phyloP scores from a whole-genome alignment of 2,888 invertebrate species.

The Syrphus vitripennis region DNA sequence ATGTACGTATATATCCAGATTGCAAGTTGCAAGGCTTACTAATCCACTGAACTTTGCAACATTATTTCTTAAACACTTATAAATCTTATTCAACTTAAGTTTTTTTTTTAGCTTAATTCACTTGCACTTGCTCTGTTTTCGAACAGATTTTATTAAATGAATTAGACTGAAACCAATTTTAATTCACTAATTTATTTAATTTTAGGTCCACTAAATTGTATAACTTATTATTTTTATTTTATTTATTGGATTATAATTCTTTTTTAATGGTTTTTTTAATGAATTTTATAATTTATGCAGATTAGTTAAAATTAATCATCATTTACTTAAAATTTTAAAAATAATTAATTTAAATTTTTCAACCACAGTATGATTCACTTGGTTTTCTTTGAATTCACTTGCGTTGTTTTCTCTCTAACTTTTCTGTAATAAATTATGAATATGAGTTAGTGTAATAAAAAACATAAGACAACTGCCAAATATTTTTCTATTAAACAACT shows the following conservation, averaged over 20 bases:
- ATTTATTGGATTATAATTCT: background rate
- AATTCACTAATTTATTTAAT: background rate
- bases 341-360: background rate
- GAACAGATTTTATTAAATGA: background rate
- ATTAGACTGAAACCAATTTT: too few species aligned
- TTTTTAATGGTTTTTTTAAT: too few species aligned
- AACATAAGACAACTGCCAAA: background rate
- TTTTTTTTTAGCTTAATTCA: background rate
- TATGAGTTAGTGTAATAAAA: too few species aligned
- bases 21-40: background rate
- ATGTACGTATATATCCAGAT: conserved; percentile 15
- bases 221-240: background rate
- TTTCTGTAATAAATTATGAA: too few species aligned
- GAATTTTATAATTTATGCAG: too few species aligned
- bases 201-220: background rate
- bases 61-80: background rate
- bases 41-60: background rate
- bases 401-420: background rate
- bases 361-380: background rate
- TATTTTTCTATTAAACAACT: background rate
- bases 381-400: background rate
- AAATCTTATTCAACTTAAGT: background rate
- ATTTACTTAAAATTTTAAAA: background rate
- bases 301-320: background rate
- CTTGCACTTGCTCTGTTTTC: background rate